Conservation (phyloP, 2,888 invertebrate genomes). For the Sceliomorpha sp. region DNA sequence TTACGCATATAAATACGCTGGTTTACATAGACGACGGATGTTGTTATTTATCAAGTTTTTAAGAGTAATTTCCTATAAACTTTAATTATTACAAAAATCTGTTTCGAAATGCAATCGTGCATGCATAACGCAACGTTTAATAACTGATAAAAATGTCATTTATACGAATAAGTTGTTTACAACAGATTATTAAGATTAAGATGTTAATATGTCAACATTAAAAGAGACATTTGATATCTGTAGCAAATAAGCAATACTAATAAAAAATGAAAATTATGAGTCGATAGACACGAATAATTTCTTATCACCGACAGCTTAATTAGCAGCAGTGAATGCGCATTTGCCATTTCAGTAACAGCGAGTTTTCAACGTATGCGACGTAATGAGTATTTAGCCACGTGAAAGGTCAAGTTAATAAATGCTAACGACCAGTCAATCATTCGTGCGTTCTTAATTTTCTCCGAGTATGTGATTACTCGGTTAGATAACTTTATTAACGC, state of each 20-base stretch:
- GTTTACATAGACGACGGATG: too few relatives aligned
- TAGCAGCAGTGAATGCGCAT: conserved; percentile 5
- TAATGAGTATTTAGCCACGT: conserved; percentile 19
- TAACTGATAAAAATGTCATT: too few relatives aligned
- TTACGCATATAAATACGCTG: too few relatives aligned
- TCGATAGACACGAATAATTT: conserved; percentile 29
- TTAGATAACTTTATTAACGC: conserved; percentile 45
- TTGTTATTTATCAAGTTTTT: too few relatives aligned
- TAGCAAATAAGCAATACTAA: not conserved
- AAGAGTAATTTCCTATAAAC: too few relatives aligned
- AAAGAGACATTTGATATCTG: not conserved
- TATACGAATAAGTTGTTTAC: too few relatives aligned
- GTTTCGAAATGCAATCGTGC: too few relatives aligned
- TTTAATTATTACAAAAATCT: too few relatives aligned
- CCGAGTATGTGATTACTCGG: conserved; percentile 16
- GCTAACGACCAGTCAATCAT: conserved; percentile 42
- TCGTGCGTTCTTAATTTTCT: conserved; percentile 35
- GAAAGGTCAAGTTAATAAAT: conserved; percentile 47
- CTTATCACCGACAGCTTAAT: conserved; percentile 31
- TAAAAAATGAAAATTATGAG: conserved; percentile 8
- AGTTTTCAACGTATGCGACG: not conserved
- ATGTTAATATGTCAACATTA: too few relatives aligned
- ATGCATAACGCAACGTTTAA: too few relatives aligned
- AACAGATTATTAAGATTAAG: too few relatives aligned
- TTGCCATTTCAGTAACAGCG: conserved; percentile 18